Conservation (phyloP, 2,888 invertebrate genomes). For the Pseudeuparius sepicola region DNA sequence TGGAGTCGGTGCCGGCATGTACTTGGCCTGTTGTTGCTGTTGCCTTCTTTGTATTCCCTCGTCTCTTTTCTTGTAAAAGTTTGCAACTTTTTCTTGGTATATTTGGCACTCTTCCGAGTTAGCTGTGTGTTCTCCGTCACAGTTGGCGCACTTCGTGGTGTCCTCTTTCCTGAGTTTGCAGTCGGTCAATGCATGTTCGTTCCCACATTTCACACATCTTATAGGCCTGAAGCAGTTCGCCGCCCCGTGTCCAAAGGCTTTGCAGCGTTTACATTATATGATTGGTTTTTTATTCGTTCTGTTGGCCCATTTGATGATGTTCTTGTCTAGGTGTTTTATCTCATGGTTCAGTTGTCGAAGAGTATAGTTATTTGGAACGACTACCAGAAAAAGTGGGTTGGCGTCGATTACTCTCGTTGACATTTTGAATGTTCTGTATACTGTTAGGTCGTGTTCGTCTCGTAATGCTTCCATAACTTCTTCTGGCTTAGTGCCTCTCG, state of each 20-base stretch:
- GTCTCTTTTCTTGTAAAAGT: no score
- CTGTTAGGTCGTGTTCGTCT: background rate
- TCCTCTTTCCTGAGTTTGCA: background rate
- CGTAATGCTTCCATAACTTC: background rate
- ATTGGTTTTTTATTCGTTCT: background rate
- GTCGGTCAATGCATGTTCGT: background rate
- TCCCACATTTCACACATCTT: background rate
- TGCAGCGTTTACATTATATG: background rate
- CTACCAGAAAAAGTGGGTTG: background rate
- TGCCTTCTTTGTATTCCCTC: no score
- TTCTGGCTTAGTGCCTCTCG: background rate
- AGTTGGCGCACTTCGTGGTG: background rate
- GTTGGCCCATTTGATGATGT: background rate
- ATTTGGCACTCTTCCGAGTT: no score
- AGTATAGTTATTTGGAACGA: background rate
- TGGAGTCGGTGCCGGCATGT: no score
- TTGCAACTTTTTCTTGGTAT: no score
- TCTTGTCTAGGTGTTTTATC: background rate
- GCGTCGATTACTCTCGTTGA: background rate
- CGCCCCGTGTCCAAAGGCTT: background rate
- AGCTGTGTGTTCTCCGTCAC: background rate
- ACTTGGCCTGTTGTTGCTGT: no score
- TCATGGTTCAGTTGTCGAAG: background rate
- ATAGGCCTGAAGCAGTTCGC: background rate
- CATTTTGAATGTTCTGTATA: background rate